Evolutionary conservation across 2,113 vertebrate genomes (phyloP), one percentile per base, ranked within the genome.

Genomic region (Amblyornis subalaris): DNA sequence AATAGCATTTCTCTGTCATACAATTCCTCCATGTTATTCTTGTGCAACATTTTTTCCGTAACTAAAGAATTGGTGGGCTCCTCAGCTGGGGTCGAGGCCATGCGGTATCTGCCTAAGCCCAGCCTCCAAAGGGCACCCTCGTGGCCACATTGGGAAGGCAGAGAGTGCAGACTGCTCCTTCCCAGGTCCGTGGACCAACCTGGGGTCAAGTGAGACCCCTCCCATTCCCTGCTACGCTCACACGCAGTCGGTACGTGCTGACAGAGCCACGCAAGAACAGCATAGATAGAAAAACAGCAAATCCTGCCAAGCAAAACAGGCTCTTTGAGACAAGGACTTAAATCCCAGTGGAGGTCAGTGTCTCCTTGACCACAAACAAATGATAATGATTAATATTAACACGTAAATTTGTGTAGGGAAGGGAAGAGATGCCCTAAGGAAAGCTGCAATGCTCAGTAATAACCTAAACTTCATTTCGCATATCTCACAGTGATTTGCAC

Each of bases 221-320:
- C 12, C 47, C 16, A 1, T 16, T 22, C 42, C 22, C 28, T 73
- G 35, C 22, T 40, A 28, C 2, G 0, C 50, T 76, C 29, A 16
- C 54, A 13, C 3, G 0, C 45, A 36, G 48, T 17, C 1, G 0
- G 36, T 35, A 29, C 0, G 0, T 61, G 67, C 64, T 45, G 81
- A 77, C 40, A 77, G 77, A 79, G 42, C 33, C 73, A 17, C 6
- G 48, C 50, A 83, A 82, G 2, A 93, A 58, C 14, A 9, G 58
- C 50, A 40, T 0, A 50, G 67, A 93, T 3, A 55, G 55, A 88
- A 83, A 92, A 87, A 0, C 51, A 76, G 51, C 50, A 64, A 33
- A 31, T 6, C 0, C 2, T 82, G 77, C 87, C 90, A 95, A 94
- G 40, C 7, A 42, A 85, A 95, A 72, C 53, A 48, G 45, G 57